Percentiles rank a stretch among this genome's conserved stretches.
These are phyloP conservation scores for Bungarus multicinctus DNA, from an alignment of 2,113 vertebrate species.

Conservation along the genomic window DNA sequence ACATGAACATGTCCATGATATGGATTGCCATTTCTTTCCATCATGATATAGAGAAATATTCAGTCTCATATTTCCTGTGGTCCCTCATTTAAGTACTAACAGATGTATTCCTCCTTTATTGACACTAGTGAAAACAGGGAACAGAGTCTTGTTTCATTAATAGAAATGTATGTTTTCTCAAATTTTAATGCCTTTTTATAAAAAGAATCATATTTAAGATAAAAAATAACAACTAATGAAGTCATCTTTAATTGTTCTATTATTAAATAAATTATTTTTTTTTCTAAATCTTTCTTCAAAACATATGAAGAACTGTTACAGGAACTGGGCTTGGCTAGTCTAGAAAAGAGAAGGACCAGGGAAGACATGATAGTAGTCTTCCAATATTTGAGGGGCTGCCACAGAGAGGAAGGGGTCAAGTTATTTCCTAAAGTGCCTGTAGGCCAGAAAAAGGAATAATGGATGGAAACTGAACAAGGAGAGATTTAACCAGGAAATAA, in stretches of 20 bases:
- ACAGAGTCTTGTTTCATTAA: neutral
- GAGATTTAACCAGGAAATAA: too few species aligned
- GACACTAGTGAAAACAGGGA: neutral
- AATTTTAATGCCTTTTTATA: neutral
- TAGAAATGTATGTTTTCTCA: neutral
- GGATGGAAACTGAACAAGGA: too few species aligned
- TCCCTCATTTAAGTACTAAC: neutral
- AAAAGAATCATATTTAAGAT: neutral
- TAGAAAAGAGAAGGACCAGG: too few species aligned
- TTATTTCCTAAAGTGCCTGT: too few species aligned
- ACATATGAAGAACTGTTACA: too few species aligned
- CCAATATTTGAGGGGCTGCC: too few species aligned
- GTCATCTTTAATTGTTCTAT: constrained; percentile 4
- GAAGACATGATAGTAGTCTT: too few species aligned
- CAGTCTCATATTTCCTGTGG: neutral
- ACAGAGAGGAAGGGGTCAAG: too few species aligned
- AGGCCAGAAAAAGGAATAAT: too few species aligned
- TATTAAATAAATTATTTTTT: constrained; percentile 15
- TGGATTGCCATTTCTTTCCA: neutral
- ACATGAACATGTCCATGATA: neutral
- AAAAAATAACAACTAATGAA: neutral
- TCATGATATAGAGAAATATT: neutral
- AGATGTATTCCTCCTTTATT: neutral
- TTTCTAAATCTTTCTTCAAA: neutral
- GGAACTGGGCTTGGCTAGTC: too few species aligned